Conservation (phyloP, 1,140 invertebrate genomes). For the Choristoneura fumiferana region DNA sequence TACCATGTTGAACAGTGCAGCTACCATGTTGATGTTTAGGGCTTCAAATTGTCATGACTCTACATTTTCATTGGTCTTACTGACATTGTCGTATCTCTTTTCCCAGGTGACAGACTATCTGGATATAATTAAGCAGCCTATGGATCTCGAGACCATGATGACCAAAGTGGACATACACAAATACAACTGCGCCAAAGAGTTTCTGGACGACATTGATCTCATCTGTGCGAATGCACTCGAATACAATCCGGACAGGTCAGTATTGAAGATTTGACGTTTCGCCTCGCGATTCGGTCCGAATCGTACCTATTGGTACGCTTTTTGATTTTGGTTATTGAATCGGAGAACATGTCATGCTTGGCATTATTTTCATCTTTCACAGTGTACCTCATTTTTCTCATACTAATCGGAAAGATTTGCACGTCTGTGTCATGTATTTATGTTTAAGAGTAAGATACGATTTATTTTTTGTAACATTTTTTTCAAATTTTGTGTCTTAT, state of each 20-base stretch:
- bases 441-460: too few relatives aligned
- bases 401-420: not conserved
- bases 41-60: too few relatives aligned
- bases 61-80: too few relatives aligned
- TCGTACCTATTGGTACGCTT: too few relatives aligned
- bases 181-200: constrained; percentile 92
- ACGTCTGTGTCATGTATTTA: not conserved
- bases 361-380: too few relatives aligned
- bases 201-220: constrained; percentile 92
- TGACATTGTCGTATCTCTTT: constrained; percentile 13
- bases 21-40: too few relatives aligned
- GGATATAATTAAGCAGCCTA: constrained; percentile 90
- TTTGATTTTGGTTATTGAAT: too few relatives aligned
- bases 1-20: too few relatives aligned
- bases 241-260: constrained; percentile 93
- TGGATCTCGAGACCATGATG: constrained; percentile 97
- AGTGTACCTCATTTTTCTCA: too few relatives aligned
- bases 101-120: constrained; percentile 91
- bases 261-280: constrained; percentile 17
- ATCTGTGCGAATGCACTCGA: constrained; percentile 94
- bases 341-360: too few relatives aligned
- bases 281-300: too few relatives aligned
- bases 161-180: constrained; percentile 93
- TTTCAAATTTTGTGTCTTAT: constrained; percentile 30
- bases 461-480: constrained; percentile 26